Evolutionary conservation across 2,797 vertebrate species (phyloP).

Genomic region (Anguilla obscura): DNA sequence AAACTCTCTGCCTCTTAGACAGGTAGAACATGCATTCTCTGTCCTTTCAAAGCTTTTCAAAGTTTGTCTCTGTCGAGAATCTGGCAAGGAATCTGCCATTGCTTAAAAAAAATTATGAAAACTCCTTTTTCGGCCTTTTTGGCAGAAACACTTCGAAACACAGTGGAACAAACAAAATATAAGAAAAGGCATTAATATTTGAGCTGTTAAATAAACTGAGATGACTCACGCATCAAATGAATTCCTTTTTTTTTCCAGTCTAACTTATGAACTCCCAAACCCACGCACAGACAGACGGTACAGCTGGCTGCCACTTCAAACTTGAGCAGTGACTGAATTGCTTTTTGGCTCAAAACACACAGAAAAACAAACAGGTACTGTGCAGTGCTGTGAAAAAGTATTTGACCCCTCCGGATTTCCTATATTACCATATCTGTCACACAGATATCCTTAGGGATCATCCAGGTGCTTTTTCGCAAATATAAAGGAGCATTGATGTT

Average conservation of each 20-base stretch:
- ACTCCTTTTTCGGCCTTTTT: slow-evolving; percentile 25
- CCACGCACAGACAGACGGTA: background rate
- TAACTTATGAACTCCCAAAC: background rate
- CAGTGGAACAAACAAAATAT: slow-evolving; percentile 45
- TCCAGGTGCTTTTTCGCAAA: too few relatives aligned
- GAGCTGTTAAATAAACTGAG: background rate
- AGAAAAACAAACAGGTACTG: too few relatives aligned
- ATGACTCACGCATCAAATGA: background rate
- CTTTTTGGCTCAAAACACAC: too few relatives aligned
- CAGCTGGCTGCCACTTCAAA: background rate
- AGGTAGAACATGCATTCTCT: slow-evolving; percentile 44
- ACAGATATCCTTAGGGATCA: too few relatives aligned
- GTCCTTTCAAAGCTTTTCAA: slow-evolving; percentile 32
- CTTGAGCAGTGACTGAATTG: background rate
- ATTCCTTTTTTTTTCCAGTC: background rate
- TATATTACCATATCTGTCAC: too few relatives aligned
- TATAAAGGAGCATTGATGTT: too few relatives aligned
- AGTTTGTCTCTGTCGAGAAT: slow-evolving; percentile 13
- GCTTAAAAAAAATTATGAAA: slow-evolving; percentile 20
- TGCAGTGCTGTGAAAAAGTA: too few relatives aligned
- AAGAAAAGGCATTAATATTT: slow-evolving; percentile 31
- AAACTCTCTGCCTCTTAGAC: slow-evolving; percentile 45
- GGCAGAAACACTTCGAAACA: slow-evolving; percentile 11
- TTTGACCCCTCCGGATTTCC: too few relatives aligned
- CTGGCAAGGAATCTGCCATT: slow-evolving; percentile 3